Evolutionary conservation across 2,888 invertebrate genomes (phyloP), one percentile per base, ranked within the genome.

Genomic region (Hemaris fuciformis): DNA sequence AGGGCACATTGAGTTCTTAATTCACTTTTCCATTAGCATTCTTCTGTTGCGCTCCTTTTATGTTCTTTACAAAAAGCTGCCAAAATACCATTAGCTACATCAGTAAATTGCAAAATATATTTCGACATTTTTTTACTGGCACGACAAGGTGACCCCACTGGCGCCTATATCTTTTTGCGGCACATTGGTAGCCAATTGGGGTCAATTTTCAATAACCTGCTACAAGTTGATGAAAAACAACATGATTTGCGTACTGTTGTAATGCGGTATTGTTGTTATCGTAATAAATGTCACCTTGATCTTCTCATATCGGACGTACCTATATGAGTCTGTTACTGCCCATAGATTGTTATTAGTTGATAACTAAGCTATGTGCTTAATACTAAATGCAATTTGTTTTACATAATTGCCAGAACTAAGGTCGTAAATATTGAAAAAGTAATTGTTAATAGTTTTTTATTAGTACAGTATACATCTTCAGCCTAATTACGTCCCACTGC

Each of bases 231-330:
- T 38, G 38, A n/a, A 3, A 38, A 13, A 38, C 38, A 38, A n/a
- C n/a, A 10, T 38, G 38, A 38, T 38, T 38, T 13, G 38, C n/a
- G n/a, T n/a, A 34, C 18, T 46, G 15, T 23, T 27, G 48, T 31
- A 15, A 31, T 18, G 18, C 18, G 27, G 27, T 53, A 20, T 10
- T 4, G 20, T 15, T 15, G 25, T 2, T 25, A 46, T 53, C 8
- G 10, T 31, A 38, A 31, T 45, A 45, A 13, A 45, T 31, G 31
- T 27, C 22, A 57, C 57, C 61, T 61, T 61, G 61, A 61, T 38
- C 61, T 38, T 27, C 6, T 13, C 13, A 0, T 57, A 46, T 61
- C 46, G 34, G 57, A 8, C 45, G 31, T n/a, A n/a, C n/a, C n/a
- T n/a, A 27, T 48, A 27, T 48, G 27, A 48, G 48, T 48, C 15